phyloP scores from a whole-genome alignment of 2,113 vertebrate genomes.

The Pachyramphus minor region DNA sequence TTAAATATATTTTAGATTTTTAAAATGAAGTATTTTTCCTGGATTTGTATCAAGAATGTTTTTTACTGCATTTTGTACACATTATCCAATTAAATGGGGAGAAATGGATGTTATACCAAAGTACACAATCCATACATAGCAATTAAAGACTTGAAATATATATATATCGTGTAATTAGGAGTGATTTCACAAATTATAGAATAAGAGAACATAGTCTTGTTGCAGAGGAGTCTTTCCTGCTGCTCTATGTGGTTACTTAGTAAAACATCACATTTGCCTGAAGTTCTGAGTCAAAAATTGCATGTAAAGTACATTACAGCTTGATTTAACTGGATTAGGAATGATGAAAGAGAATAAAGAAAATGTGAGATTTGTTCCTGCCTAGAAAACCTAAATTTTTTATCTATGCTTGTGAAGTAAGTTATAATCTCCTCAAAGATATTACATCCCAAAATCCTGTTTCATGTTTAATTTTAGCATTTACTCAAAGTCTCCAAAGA shows the following conservation, averaged over 20 bases:
- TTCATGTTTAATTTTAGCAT: not conserved
- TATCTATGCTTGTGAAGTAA: not conserved
- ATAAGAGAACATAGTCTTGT: not conserved
- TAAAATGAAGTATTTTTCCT: not conserved
- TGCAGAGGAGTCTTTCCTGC: not conserved
- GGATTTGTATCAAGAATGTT: not conserved
- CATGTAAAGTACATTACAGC: not conserved
- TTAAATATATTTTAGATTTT: not conserved
- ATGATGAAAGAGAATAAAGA: not conserved
- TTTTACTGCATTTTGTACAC: not conserved
- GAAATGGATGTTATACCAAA: not conserved
- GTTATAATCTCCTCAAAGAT: not conserved
- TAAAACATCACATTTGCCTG: not conserved
- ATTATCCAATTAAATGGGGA: not conserved
- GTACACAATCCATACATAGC: not conserved
- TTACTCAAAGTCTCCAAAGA: not conserved
- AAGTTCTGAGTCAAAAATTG: not conserved
- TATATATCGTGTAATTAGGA: not conserved
- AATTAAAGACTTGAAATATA: not conserved
- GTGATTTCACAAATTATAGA: not conserved
- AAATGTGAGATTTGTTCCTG: not conserved
- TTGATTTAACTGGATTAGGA: not conserved
- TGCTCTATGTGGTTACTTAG: not conserved
- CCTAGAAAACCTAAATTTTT: not conserved
- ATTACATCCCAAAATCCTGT: not conserved